Percentiles rank a stretch among this genome's conserved stretches.
Evolutionary conservation across 2,888 invertebrate species (phyloP).

Genomic region (Azorinus chamasolen): DNA sequence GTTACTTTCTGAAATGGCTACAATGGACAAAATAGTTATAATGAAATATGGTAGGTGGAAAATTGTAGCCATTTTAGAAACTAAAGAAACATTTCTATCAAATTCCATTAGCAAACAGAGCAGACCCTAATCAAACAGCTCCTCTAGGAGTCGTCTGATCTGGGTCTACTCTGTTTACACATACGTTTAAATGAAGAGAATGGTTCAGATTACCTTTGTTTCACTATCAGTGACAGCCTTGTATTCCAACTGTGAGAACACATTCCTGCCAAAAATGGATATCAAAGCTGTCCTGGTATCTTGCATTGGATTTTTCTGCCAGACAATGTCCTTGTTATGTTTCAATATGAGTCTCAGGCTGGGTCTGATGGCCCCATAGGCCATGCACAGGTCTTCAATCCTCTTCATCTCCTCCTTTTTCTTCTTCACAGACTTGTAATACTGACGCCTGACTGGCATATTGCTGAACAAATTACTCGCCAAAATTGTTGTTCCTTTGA

Average conservation of each 20-base stretch:
- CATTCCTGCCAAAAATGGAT: slow-evolving; percentile 70
- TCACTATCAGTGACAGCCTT: slow-evolving; percentile 24
- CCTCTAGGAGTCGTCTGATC: too few species aligned
- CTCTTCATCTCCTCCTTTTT: slow-evolving; percentile 88
- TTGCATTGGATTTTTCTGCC: slow-evolving; percentile 87
- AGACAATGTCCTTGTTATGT: slow-evolving; percentile 87
- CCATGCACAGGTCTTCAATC: slow-evolving; percentile 88
- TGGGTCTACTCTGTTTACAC: too few species aligned
- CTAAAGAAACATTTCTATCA: too few species aligned
- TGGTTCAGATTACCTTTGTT: slow-evolving; percentile 56
- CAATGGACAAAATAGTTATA: too few species aligned
- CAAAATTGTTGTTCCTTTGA: slow-evolving; percentile 88
- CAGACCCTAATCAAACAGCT: too few species aligned
- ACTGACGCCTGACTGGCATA: slow-evolving; percentile 89
- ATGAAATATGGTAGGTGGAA: not conserved
- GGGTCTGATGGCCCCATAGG: slow-evolving; percentile 88
- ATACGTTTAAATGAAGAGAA: too few species aligned
- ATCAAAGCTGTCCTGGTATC: slow-evolving; percentile 71
- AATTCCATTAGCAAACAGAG: too few species aligned
- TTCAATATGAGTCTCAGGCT: slow-evolving; percentile 87
- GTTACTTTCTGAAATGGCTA: too few species aligned
- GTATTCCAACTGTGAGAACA: slow-evolving; percentile 66
- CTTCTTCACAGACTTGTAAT: slow-evolving; percentile 86
- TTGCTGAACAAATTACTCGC: slow-evolving; percentile 88
- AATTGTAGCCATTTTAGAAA: too few species aligned